Evolutionary conservation across 2,888 invertebrate genomes (phyloP), one percentile per base, ranked within the genome.

Genomic region (Parascotia fuliginaria): DNA sequence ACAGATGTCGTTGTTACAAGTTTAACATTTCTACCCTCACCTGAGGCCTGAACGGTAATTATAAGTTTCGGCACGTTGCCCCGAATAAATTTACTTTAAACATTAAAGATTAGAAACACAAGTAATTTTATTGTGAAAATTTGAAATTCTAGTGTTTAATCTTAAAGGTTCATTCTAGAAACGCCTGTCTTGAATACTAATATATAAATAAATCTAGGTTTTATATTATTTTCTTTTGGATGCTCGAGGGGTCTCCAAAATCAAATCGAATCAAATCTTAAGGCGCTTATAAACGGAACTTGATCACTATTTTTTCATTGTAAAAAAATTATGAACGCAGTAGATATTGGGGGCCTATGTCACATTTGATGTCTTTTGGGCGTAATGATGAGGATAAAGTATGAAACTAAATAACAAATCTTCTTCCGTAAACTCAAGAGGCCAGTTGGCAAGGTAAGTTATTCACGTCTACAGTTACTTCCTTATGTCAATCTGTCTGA

Each of bases 1-100:
- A 31, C 58, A 65, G 65, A 48, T 63, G 63, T 46, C 47, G 40
- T 19, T 12, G 24, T 54, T 33, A 49, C 28, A 39, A 55, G 43
- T 55, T 56, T 42, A 5, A 48, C 54, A 50, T 55, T 40, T 31
- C 39, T 42, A 37, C 55, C 38, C 42, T 40, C 47, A 52, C 49
- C 42, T 45, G 33, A 24, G 19, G 31, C 49, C 41, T 43, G 38
- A 19, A 19, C 28, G 28, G 24, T 22, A 59, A 57, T 61, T 57
- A 58, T 43, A 52, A 59, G 57, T 64, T 57, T 38, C 13, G 45
- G 31, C 65, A 62, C 63, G 65, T 63, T 42, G 43, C 29, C 24
- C 33, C 36, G 22, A 43, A 34, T 38, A 55, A 46, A 48, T 60
- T 51, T 31, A 36, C 34, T 53, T 47, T 49, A 41, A 56, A 44